phyloP scores from a whole-genome alignment of 1,140 invertebrate species.

The Maconellicoccus hirsutus region DNA sequence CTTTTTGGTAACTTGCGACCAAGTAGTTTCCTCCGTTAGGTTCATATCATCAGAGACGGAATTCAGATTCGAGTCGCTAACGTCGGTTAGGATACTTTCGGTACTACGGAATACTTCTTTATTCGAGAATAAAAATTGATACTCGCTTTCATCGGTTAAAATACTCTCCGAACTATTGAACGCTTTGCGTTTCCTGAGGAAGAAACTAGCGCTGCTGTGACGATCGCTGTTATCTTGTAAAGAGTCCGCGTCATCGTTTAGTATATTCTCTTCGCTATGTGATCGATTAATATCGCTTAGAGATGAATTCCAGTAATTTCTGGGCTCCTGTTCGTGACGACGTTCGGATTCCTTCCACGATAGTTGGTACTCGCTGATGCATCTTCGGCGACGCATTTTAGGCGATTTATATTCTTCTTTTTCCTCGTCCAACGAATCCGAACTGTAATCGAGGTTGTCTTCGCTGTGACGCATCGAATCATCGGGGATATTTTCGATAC shows the following conservation, averaged over 20 bases:
- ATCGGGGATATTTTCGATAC: constrained; percentile 16
- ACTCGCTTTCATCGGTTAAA: constrained; percentile 61
- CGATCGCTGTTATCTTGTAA: constrained; percentile 44
- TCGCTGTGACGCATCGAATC: constrained; percentile 19
- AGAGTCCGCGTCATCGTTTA: constrained; percentile 50
- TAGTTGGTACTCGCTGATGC: constrained; percentile 65
- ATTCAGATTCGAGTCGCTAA: constrained; percentile 49
- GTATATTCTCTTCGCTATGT: constrained; percentile 59
- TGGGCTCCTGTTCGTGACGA: constrained; percentile 28
- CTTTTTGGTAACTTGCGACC: constrained; percentile 33
- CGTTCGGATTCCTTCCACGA: constrained; percentile 36
- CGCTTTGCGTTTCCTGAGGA: constrained; percentile 31
- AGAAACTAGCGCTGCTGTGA: constrained; percentile 42
- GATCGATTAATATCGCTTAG: background rate
- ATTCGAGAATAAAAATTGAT: constrained; percentile 36
- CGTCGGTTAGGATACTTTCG: constrained; percentile 40
- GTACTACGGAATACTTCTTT: constrained; percentile 35
- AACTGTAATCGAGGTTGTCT: constrained; percentile 55
- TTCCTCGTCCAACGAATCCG: constrained; percentile 53
- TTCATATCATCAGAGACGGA: constrained; percentile 43
- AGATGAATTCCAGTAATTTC: constrained; percentile 31
- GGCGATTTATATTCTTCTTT: constrained; percentile 47
- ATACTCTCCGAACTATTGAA: constrained; percentile 67
- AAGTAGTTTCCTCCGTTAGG: constrained; percentile 34
- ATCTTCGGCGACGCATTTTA: constrained; percentile 45